Percentiles rank a stretch among this genome's conserved stretches.
Evolutionary conservation across 30 jellyfish, hydroid and myxozoan species (phyloP).

Genomic region (Phacellophora camtschatica): DNA sequence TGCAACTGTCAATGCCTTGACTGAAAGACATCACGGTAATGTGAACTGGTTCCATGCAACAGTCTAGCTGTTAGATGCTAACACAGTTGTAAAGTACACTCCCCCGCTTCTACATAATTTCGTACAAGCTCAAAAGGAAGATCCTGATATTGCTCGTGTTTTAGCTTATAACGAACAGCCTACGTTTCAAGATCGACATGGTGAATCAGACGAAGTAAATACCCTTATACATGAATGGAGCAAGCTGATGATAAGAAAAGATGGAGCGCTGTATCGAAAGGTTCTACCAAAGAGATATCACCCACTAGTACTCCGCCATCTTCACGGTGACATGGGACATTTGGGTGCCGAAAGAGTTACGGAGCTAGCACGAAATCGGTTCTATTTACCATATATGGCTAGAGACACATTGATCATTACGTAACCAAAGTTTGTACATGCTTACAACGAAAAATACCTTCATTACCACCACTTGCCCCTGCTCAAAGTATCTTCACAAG

Average conservation of each 20-base stretch:
- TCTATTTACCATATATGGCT: too few species aligned
- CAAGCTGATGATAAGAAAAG: not conserved
- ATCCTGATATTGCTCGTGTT: not conserved
- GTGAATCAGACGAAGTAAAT: not conserved
- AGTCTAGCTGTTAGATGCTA: too few species aligned
- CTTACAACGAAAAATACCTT: not conserved
- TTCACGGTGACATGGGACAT: slow-evolving; percentile 1
- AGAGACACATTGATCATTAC: not conserved
- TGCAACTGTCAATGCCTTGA: not conserved
- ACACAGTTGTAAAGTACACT: not conserved
- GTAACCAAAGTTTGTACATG: slow-evolving; percentile 1
- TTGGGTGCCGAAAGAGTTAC: too few species aligned
- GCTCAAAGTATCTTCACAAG: too few species aligned
- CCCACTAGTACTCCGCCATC: slow-evolving; percentile 4
- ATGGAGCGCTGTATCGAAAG: not conserved
- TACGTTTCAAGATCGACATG: not conserved
- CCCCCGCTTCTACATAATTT: not conserved
- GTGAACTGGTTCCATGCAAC: not conserved
- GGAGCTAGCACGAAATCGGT: too few species aligned
- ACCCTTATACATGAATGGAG: not conserved
- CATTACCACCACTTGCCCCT: slow-evolving; percentile 9
- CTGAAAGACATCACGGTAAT: slow-evolving; percentile 1
- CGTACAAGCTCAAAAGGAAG: not conserved
- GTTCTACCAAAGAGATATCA: slow-evolving; percentile 1
- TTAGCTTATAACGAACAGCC: not conserved